Evolutionary conservation across 2,797 vertebrate species (phyloP), one percentile per base, ranked within the genome.

Genomic region (Cirrhinus mrigala): DNA sequence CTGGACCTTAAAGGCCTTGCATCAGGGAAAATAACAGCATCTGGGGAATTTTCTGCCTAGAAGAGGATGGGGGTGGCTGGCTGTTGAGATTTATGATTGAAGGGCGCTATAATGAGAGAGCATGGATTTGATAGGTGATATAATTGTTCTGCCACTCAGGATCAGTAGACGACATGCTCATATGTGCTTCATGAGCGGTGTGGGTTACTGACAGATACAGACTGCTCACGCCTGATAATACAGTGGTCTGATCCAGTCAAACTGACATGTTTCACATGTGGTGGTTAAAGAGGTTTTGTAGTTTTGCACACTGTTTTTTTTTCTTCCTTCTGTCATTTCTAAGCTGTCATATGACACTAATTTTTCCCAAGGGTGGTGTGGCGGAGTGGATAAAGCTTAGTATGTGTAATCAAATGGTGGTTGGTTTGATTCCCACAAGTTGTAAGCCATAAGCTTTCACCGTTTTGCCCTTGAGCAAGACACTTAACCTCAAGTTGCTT

Each of bases 141-240:
- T 84, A 77, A 87, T 86, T 80, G 87, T 88, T 77, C 77, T 84
- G 85, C 71, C 88, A 84, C 75, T 79, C 85, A 77, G 79, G 70
- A 88, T 83, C 50, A 79, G 54, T 29, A 12, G 85, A 75, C 50
- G 29, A 48, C 48, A 22, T 60, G 68, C 78, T 85, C 56, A 79
- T 79, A 74, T 74, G 83, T 58, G 85, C n/a, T 22, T 85, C 75
- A 56, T 56, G 62, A 54, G 58, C 29, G 5, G 20, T 22, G 71
- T 7, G 48, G 50, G 50, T 84, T 70, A 69, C n/a, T 84, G 75
- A 84, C 83, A 84, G 83, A 70, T 58, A 84, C 37, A 79, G 50
- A 76, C 60, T 58, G 50, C 50, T 56, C 33, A 46, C 5, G 5
- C 56, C 56, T 78, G 74, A 77, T 78, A 69, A 79, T 84, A 33